phyloP scores from a whole-genome alignment of 2,113 vertebrate species.

The Chinchilla lanigera region DNA sequence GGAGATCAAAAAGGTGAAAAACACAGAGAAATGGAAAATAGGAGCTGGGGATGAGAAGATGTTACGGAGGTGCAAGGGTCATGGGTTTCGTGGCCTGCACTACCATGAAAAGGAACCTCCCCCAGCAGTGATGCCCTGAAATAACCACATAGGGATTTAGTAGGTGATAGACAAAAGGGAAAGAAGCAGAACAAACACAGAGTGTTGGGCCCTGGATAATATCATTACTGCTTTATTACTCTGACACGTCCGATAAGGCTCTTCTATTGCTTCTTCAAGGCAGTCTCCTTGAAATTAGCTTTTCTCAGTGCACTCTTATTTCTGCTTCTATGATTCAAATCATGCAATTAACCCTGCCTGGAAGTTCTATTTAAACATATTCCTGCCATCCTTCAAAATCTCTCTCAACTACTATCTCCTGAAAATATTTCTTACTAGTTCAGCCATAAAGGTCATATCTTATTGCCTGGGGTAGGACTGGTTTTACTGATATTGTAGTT shows the following conservation, averaged over 20 bases:
- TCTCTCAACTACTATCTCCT: background rate
- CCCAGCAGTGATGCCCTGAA: background rate
- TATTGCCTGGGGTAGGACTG: background rate
- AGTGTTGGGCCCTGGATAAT: background rate
- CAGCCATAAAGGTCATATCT: background rate
- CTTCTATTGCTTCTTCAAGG: background rate
- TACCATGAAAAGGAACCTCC: background rate
- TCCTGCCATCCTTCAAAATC: background rate
- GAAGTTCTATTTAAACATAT: background rate
- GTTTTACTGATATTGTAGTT: background rate
- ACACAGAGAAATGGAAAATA: background rate
- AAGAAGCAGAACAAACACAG: background rate
- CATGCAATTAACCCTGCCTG: background rate
- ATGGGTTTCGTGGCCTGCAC: background rate
- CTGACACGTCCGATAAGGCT: background rate
- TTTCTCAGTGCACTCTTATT: background rate
- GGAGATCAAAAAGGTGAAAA: background rate
- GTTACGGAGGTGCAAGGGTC: background rate
- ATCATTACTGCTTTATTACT: background rate
- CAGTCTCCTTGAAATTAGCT: background rate
- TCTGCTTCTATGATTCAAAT: background rate
- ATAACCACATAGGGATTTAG: background rate
- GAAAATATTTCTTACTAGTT: constrained; percentile 6
- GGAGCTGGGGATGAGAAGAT: background rate
- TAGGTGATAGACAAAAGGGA: background rate